Conservation (phyloP, 1,140 invertebrate species). For the Nephotettix cincticeps region DNA sequence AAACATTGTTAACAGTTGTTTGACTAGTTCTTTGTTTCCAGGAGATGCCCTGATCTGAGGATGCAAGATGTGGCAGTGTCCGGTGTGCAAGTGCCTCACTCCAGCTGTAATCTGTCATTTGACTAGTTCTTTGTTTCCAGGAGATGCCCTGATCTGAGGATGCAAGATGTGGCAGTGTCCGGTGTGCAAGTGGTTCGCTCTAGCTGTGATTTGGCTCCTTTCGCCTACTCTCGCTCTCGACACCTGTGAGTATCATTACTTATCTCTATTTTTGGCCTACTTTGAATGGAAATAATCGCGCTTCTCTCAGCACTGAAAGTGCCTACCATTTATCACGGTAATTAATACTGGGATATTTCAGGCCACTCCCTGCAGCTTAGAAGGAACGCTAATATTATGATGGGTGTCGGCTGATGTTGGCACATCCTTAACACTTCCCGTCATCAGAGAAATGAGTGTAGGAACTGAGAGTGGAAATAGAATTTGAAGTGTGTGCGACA, state of each 20-base stretch:
- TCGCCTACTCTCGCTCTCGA: background rate
- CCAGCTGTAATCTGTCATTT: too few relatives aligned
- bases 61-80: background rate
- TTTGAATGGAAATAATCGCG: conserved; percentile 4
- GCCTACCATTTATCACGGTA: background rate
- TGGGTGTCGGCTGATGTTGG: too few relatives aligned
- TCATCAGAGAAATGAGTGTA: too few relatives aligned
- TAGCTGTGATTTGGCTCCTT: background rate
- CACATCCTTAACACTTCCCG: too few relatives aligned
- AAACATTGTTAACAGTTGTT: too few relatives aligned
- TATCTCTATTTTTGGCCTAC: conserved; percentile 9
- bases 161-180: background rate
- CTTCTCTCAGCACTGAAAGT: conserved; percentile 11
- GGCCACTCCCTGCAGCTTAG: background rate
- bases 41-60: background rate
- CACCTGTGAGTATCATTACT: conserved; percentile 15
- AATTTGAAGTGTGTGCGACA: too few relatives aligned
- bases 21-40: background rate
- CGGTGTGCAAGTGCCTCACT: background rate
- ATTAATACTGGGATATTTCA: conserved; percentile 7
- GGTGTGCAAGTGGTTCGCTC: background rate
- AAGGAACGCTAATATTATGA: too few relatives aligned
- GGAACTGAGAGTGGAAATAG: too few relatives aligned
- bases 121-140: background rate
- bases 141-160: background rate